Evolutionary conservation across 2,113 vertebrate species (phyloP).

Genomic region (Thunnus thynnus): DNA sequence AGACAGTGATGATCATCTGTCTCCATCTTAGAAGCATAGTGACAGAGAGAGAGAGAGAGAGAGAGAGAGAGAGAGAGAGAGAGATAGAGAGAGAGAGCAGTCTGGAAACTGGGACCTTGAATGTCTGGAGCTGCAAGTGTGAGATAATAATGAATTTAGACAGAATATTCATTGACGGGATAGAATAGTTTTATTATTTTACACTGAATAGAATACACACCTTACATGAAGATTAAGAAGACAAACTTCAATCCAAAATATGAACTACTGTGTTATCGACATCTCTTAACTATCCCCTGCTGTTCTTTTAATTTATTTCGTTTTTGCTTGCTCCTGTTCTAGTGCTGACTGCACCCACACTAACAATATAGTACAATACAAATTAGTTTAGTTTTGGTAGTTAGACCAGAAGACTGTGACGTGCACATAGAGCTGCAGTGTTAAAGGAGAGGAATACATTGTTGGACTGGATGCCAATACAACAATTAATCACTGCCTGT

Average conservation of each 20-base stretch:
- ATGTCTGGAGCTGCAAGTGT: neutral
- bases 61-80: neutral
- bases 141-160: constrained; percentile 1
- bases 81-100: neutral
- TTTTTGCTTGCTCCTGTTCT: too few relatives aligned
- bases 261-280: too few relatives aligned
- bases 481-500: neutral
- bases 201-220: neutral
- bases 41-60: neutral
- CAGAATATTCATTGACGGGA: neutral
- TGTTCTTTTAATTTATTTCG: too few relatives aligned
- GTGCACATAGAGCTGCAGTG: constrained; percentile 3
- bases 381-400: neutral
- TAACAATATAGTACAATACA: too few relatives aligned
- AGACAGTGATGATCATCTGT: neutral
- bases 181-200: neutral
- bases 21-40: neutral
- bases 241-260: neutral
- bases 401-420: neutral
- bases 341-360: too few relatives aligned
- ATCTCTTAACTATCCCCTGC: too few relatives aligned
- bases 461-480: neutral
- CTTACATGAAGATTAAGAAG: neutral
- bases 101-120: constrained; percentile 21
- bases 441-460: neutral